Evolutionary conservation across 2,888 invertebrate genomes (phyloP), one percentile per base, ranked within the genome.

Genomic region (Eumerus sabulonum): DNA sequence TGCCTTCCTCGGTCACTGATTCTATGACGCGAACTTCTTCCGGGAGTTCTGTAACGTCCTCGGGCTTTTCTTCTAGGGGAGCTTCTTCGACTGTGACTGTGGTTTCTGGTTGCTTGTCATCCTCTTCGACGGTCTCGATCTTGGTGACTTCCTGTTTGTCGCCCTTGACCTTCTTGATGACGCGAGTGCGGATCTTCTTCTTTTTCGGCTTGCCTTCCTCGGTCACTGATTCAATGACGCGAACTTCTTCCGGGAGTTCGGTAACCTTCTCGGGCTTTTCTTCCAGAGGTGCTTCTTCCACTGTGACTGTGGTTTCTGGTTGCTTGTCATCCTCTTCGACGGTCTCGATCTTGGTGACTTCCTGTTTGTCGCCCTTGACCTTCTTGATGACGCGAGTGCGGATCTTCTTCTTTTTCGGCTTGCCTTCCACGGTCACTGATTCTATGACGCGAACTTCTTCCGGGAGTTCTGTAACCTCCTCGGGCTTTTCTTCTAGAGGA

Each of bases 31-130:
- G 85, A n/a, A 81, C 83, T 83, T 88, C 86, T 73, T 88, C 88
- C n/a, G 87, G 82, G 12, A 89, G 68, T 85, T 90, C 89, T 73
- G 87, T 87, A 19, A 82, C 74, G 36, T 81, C 64, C 35, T 83
- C 82, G 1, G 59, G 72, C 11, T 42, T 63, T 9, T 76, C 66
- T 0, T 72, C 70, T 0, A 71, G 48, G 19, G 83, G 77, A 44
- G 89, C 87, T 84, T 90, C 90, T 1, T 88, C 88, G 1, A 90
- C 84, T 53, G 88, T 86, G 0, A 87, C 81, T 0, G 85, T 85
- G 0, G 83, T 86, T 2, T 85, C 85, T 0, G 89, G 88, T 48
- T 81, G 85, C 57, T 86, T 84, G 36, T 82, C 83, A 13, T 77
- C 83, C 64, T 82, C 87, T 68, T 85, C 82, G 0, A 86, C 84